These are phyloP conservation scores for Plecturocebus donacophilus DNA, from an alignment of 2,113 vertebrate species.

Conservation along the genomic window DNA sequence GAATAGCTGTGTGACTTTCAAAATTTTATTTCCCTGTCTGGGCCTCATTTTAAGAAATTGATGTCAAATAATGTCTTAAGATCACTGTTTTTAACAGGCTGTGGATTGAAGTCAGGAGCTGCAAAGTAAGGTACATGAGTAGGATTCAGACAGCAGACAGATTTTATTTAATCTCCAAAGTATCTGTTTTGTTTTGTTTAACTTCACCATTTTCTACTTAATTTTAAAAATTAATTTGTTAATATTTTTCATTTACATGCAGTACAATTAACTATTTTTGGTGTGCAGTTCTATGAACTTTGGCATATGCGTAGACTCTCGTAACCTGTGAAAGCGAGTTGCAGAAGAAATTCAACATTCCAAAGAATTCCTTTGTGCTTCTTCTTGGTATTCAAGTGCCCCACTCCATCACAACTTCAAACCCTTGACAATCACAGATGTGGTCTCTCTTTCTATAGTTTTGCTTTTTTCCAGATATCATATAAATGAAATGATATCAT, in stretches of 20 bases:
- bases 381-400: background rate
- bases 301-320: background rate
- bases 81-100: background rate
- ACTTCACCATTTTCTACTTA: background rate
- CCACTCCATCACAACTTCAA: too few relatives aligned
- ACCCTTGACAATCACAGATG: too few relatives aligned
- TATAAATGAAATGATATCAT: background rate
- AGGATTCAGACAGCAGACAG: background rate
- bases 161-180: background rate
- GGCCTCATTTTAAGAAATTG: background rate
- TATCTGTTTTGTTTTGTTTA: background rate
- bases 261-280: background rate
- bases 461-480: background rate
- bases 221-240: background rate
- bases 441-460: background rate
- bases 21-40: background rate
- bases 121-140: background rate
- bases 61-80: background rate
- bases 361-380: background rate
- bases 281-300: background rate
- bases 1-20: background rate
- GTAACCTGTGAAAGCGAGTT: too few relatives aligned
- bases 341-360: background rate
- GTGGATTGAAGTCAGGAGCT: background rate
- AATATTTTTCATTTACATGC: background rate